These are phyloP conservation scores for Panulirus ornatus DNA, from an alignment of 1,140 invertebrate species.

Conservation along the genomic window DNA sequence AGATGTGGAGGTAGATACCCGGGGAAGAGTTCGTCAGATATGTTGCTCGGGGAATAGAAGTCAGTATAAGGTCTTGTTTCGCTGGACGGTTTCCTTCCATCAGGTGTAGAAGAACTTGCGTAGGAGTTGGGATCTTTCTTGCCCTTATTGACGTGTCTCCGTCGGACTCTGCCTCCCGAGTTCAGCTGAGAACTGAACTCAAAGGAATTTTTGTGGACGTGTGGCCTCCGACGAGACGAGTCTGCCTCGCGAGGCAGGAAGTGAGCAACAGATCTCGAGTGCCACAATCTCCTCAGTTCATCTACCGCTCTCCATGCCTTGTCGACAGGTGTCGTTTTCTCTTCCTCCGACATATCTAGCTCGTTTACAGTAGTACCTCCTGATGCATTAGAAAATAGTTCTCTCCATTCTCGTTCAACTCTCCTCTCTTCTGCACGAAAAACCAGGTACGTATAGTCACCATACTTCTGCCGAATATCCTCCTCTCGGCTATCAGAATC, in stretches of 20 bases:
- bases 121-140: not conserved
- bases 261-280: not conserved
- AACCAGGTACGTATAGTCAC: not conserved
- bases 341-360: not conserved
- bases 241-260: not conserved
- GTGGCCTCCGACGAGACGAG: not conserved
- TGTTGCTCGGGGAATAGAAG: slow-evolving; percentile 8
- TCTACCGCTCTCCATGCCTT: not conserved
- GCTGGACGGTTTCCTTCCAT: not conserved
- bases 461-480: slow-evolving; percentile 23
- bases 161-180: not conserved
- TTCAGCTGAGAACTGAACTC: too few species aligned
- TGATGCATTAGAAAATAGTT: not conserved
- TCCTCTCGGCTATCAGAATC: not conserved
- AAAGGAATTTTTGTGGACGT: not conserved
- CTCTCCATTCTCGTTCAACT: not conserved
- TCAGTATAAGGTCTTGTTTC: not conserved
- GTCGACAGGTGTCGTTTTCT: not conserved
- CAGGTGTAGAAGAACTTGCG: not conserved
- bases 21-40: not conserved
- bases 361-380: not conserved
- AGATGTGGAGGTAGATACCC: not conserved
- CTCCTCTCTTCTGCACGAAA: not conserved
- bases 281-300: slow-evolving; percentile 18
- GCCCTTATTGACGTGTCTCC: too few species aligned